Evolutionary conservation across 2,113 vertebrate species (phyloP), one percentile per base, ranked within the genome.

Genomic region (Strigops habroptila): DNA sequence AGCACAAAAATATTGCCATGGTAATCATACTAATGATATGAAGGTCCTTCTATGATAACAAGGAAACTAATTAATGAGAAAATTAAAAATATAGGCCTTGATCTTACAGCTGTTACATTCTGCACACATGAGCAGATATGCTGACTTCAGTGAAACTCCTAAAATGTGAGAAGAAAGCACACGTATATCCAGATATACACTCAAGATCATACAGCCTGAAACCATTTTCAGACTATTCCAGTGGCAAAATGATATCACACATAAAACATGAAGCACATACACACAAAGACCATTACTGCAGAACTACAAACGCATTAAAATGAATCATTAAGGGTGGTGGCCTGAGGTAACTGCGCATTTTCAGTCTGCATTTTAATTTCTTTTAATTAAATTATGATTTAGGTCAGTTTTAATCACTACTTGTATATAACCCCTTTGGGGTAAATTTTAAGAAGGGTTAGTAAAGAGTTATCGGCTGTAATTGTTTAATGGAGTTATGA

Each of bases 331-430:
- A 91, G 94, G 59, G 83, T 59, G 80, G 49, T 82, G 69, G 95
- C 96, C 88, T 75, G 80, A 96, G 90, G 95, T 96, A 93, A 95
- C 30, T 1, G 52, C 94, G 88, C 70, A 80, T 78, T 94, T 96
- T 84, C 77, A 49, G 76, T 79, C 88, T 87, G 85, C 37, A 91
- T 93, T 96, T 95, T 92, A 87, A 95, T 96, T 95, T 96, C 48
- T 95, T 94, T 86, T 97, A 97, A 97, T 96, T 97, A 97, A 96
- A 97, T 97, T 95, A 96, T 94, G 63, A 96, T 95, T 96, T 97
- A 82, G 77, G 93, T 94, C 94, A 94, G 37, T 95, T 97, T 97
- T 97, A 97, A 97, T 97, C 92, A 95, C 55, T 78, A 33, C 44
- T 96, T 82, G 91, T 82, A 85, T 93, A 91, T 78, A 93, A 82